Conservation (phyloP, 1,140 invertebrate genomes). For the Aporrectodea caliginosa region DNA sequence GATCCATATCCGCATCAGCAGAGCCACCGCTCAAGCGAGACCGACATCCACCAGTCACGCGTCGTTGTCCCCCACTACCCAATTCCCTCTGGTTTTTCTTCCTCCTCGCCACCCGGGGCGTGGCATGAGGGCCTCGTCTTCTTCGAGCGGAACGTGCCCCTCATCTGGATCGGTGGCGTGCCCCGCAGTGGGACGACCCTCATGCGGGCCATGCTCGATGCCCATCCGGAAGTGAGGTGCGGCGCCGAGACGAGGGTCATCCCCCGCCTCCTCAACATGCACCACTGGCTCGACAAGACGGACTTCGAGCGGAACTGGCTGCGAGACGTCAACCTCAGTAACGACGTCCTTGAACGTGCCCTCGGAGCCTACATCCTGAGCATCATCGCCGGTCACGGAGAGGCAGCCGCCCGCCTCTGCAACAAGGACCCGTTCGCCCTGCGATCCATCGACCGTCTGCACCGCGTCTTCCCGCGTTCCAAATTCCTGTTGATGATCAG, state of each 20-base stretch:
- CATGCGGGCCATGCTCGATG: conserved; percentile 94
- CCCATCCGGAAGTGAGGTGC: conserved; percentile 92
- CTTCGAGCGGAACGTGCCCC: conserved; percentile 72
- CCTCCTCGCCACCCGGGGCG: too few relatives aligned
- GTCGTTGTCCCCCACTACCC: too few relatives aligned
- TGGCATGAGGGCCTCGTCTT: too few relatives aligned
- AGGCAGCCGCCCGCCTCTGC: conserved; percentile 81
- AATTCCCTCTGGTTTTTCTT: too few relatives aligned
- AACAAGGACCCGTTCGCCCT: conserved; percentile 99
- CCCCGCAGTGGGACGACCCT: conserved; percentile 91
- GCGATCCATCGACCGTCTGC: conserved; percentile 70
- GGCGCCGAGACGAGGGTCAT: conserved; percentile 96
- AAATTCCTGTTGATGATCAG: conserved; percentile 98
- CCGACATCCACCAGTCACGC: too few relatives aligned
- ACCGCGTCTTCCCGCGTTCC: conserved; percentile 70
- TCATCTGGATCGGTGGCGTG: conserved; percentile 94
- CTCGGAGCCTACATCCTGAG: conserved; percentile 96
- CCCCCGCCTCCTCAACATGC: conserved; percentile 60
- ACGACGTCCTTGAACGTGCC: conserved; percentile 86
- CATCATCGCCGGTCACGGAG: conserved; percentile 67
- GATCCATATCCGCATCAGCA: too few relatives aligned
- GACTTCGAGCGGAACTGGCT: conserved; percentile 63
- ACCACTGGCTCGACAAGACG: conserved; percentile 46
- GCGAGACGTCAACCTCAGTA: conserved; percentile 88
- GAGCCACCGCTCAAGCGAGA: too few relatives aligned